Percentiles rank a stretch among this genome's conserved stretches.
These are phyloP conservation scores for Thumatha senex DNA, from an alignment of 2,888 invertebrate species.

Conservation along the genomic window DNA sequence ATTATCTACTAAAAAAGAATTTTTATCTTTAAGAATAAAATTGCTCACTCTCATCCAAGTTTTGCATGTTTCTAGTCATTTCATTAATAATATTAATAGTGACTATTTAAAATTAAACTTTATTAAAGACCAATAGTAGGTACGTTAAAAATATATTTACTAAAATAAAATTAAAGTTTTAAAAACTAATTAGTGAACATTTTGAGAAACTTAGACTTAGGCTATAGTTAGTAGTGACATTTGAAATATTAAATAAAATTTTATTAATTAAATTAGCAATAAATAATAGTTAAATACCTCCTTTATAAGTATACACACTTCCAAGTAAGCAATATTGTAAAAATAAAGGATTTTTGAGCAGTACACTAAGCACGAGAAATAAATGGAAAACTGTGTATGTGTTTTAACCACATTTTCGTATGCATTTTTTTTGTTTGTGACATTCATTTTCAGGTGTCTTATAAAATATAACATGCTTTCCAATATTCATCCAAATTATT, in stretches of 20 bases:
- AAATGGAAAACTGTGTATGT: too few species aligned
- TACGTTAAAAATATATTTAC: slow-evolving; percentile 66
- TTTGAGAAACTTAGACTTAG: slow-evolving; percentile 57
- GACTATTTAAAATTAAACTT: slow-evolving; percentile 51
- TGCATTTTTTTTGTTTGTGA: too few species aligned
- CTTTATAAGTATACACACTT: slow-evolving; percentile 58
- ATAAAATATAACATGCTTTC: too few species aligned
- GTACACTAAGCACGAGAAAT: slow-evolving; percentile 22
- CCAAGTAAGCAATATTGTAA: slow-evolving; percentile 44
- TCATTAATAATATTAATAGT: slow-evolving; percentile 53
- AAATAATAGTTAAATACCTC: slow-evolving; percentile 56
- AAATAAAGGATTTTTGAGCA: slow-evolving; percentile 31
- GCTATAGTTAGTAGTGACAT: slow-evolving; percentile 61
- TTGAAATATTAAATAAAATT: slow-evolving; percentile 50
- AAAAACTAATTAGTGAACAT: slow-evolving; percentile 53
- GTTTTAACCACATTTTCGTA: not conserved
- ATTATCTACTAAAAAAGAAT: slow-evolving; percentile 11
- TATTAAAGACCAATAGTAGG: slow-evolving; percentile 74
- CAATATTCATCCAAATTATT: too few species aligned
- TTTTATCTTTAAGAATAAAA: slow-evolving; percentile 46
- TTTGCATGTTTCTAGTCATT: slow-evolving; percentile 66
- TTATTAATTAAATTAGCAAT: slow-evolving; percentile 60
- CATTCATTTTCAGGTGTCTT: too few species aligned
- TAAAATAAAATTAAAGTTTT: slow-evolving; percentile 59
- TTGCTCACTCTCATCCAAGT: slow-evolving; percentile 69